Percentiles rank a stretch among this genome's conserved stretches.
Conservation (phyloP, 2,888 invertebrate genomes). For the Plusia festucae region DNA sequence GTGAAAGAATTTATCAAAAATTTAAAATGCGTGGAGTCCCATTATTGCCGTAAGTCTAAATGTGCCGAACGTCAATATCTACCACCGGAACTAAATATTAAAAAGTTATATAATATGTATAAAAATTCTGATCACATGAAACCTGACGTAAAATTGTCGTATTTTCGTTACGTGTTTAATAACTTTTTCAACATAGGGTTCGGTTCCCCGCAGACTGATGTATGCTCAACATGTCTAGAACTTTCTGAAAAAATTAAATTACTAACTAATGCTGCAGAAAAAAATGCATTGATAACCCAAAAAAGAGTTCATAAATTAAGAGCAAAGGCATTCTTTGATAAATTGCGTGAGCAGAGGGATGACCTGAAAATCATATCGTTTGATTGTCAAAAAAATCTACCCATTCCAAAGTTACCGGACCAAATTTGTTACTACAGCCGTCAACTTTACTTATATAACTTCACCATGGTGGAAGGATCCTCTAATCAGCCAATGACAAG, state of each 20-base stretch:
- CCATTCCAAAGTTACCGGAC: not conserved
- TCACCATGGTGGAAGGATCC: not conserved
- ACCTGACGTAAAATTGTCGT: not conserved
- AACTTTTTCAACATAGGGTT: no score
- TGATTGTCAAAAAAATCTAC: no score
- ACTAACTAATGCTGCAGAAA: no score
- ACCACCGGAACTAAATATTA: not conserved
- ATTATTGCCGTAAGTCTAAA: not conserved
- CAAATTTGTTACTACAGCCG: not conserved
- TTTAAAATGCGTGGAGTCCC: no score
- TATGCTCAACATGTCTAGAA: no score
- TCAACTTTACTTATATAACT: not conserved
- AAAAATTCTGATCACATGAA: not conserved
- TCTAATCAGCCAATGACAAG: not conserved
- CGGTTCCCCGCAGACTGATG: no score
- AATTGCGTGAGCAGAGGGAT: not conserved
- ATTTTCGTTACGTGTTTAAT: no score
- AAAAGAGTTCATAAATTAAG: not conserved
- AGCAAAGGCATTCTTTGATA: conserved; percentile 3
- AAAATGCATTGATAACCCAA: no score
- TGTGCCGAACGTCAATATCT: not conserved
- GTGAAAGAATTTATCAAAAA: no score
- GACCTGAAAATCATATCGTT: not conserved
- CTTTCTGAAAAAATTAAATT: no score
- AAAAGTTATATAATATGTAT: not conserved